Percentiles rank a stretch among this genome's conserved stretches.
Evolutionary conservation across 2,113 vertebrate species (phyloP).

Genomic region (Dryoscopus gambensis): DNA sequence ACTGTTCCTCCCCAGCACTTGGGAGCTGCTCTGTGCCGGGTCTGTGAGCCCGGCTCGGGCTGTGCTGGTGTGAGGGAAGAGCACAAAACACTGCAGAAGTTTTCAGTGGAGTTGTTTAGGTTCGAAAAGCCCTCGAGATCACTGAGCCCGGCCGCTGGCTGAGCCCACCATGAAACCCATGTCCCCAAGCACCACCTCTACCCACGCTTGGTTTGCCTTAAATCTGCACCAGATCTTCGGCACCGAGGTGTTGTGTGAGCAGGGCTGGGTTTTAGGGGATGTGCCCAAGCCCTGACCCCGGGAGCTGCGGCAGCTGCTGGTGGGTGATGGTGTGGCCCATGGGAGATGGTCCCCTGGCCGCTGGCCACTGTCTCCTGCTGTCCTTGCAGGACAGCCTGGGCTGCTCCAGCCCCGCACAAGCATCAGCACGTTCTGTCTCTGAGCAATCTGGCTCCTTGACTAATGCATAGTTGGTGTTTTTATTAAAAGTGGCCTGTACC

Average conservation of each 20-base stretch:
- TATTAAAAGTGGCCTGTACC: neutral
- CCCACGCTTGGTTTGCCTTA: accelerated
- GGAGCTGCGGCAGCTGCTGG: neutral
- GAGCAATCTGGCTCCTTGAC: neutral
- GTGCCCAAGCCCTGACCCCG: accelerated
- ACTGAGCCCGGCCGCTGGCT: accelerated
- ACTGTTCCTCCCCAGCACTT: accelerated
- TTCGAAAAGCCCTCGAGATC: neutral
- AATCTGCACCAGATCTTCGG: accelerated
- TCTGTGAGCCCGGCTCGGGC: neutral
- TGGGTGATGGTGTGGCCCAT: neutral
- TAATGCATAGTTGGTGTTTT: accelerated
- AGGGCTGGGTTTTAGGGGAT: neutral
- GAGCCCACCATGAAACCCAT: accelerated
- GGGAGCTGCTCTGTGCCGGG: neutral
- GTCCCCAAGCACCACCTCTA: neutral
- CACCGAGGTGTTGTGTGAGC: accelerated
- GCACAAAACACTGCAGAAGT: neutral
- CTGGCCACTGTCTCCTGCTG: neutral
- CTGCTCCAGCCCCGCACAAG: neutral
- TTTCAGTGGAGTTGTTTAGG: neutral
- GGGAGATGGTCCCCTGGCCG: neutral
- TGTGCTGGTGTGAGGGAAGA: accelerated
- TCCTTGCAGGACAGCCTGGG: neutral
- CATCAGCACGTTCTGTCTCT: accelerated